phyloP scores from a whole-genome alignment of 37 sponge, comb jelly and placozoan species.

The Petrosia ficiformis region DNA sequence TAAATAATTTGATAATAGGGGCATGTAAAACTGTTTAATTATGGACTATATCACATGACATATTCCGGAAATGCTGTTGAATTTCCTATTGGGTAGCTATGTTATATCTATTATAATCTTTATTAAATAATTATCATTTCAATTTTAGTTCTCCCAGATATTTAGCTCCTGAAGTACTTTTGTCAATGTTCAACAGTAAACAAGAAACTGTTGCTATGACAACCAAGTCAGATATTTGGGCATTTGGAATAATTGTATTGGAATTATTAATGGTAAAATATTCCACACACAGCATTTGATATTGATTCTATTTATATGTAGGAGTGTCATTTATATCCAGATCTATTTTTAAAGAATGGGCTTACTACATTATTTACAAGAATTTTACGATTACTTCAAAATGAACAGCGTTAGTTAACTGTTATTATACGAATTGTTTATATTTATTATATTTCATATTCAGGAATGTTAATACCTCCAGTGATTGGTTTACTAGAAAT shows the following conservation, averaged over 20 bases:
- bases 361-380: slow-evolving; percentile 50
- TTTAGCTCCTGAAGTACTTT: slow-evolving; percentile 77
- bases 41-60: slow-evolving; percentile 87
- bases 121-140: background rate
- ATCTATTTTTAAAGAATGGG: slow-evolving; percentile 63
- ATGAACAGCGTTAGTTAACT: slow-evolving; percentile 51
- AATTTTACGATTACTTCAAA: slow-evolving; percentile 41
- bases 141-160: slow-evolving; percentile 69
- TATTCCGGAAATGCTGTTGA: slow-evolving; percentile 64
- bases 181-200: slow-evolving; percentile 13
- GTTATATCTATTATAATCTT: background rate
- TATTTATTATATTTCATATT: background rate
- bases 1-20: slow-evolving; percentile 47
- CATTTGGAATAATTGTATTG: slow-evolving; percentile 74
- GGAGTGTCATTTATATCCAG: slow-evolving; percentile 70
- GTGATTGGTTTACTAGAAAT: slow-evolving; percentile 50
- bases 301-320: background rate
- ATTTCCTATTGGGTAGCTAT: slow-evolving; percentile 83
- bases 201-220: background rate
- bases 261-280: slow-evolving; percentile 76
- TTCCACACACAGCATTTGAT: background rate
- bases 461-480: slow-evolving; percentile 43
- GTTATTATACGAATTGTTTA: background rate
- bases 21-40: slow-evolving; percentile 75
- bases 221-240: slow-evolving; percentile 79